Evolutionary conservation across 2,113 vertebrate genomes (phyloP).

Genomic region (Bothrops jararaca): DNA sequence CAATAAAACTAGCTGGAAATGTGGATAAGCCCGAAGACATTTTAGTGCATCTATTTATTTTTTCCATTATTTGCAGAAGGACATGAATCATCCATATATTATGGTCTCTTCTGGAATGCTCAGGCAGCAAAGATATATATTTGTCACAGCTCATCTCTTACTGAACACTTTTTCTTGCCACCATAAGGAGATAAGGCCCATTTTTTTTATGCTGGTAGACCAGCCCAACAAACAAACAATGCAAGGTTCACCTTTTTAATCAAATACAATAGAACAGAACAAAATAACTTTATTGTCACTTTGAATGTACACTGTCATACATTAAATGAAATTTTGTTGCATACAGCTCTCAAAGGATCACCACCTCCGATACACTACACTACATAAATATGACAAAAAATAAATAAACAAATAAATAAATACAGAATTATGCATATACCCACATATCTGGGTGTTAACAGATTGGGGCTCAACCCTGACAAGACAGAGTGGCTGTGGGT

Average conservation of each 20-base stretch:
- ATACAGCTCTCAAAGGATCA: too few species aligned
- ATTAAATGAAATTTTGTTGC: too few species aligned
- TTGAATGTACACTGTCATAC: too few species aligned
- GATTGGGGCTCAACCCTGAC: too few species aligned
- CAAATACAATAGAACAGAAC: too few species aligned
- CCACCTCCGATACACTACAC: too few species aligned
- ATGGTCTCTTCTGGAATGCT: neutral
- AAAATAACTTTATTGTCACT: too few species aligned
- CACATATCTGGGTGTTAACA: too few species aligned
- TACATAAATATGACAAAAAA: too few species aligned
- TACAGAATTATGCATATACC: too few species aligned
- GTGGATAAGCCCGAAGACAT: neutral
- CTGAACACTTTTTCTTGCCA: neutral
- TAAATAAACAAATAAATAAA: too few species aligned
- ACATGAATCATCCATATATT: neutral
- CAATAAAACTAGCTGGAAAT: neutral
- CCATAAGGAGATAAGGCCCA: neutral
- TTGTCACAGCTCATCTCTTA: neutral
- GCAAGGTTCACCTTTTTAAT: neutral
- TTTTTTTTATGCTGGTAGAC: neutral
- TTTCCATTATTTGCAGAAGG: neutral
- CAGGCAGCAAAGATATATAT: neutral
- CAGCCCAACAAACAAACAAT: neutral
- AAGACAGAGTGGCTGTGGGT: too few species aligned
- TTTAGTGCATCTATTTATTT: neutral